These are phyloP conservation scores for Zootoca vivipara DNA, from an alignment of 2,113 vertebrate species.

Conservation along the genomic window DNA sequence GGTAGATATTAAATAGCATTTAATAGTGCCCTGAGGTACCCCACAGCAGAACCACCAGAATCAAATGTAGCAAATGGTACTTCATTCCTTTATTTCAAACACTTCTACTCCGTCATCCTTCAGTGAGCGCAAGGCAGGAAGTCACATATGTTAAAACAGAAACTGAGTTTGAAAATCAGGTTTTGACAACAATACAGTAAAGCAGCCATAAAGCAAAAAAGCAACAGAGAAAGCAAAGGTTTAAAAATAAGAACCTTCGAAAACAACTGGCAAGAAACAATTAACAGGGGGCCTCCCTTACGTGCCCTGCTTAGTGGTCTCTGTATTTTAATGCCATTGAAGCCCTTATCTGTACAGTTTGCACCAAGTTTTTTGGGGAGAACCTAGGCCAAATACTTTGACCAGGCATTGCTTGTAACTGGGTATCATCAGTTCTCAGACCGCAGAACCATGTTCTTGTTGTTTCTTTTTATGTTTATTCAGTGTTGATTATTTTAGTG, in stretches of 20 bases:
- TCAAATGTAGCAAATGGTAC: constrained; percentile 26
- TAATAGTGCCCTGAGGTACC: too few species aligned
- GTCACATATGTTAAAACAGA: neutral
- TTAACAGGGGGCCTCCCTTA: neutral
- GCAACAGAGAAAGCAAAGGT: neutral
- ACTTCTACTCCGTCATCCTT: neutral
- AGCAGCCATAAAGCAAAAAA: neutral
- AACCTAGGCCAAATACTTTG: too few species aligned
- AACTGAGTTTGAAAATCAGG: neutral
- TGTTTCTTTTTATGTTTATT: neutral
- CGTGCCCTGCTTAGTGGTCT: too few species aligned
- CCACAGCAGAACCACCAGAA: too few species aligned
- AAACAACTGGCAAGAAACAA: neutral
- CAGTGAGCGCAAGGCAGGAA: neutral
- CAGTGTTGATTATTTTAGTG: too few species aligned
- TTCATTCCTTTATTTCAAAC: constrained; percentile 22
- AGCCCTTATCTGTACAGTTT: constrained; percentile 6
- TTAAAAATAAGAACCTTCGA: neutral
- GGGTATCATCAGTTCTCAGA: neutral
- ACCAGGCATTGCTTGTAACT: neutral
- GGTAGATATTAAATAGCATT: too few species aligned
- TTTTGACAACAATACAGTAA: neutral
- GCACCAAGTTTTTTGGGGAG: constrained; percentile 9
- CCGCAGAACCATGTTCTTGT: neutral
- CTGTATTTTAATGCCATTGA: accelerated